phyloP scores from a whole-genome alignment of 2,113 vertebrate genomes.

The Ammodytes dubius region DNA sequence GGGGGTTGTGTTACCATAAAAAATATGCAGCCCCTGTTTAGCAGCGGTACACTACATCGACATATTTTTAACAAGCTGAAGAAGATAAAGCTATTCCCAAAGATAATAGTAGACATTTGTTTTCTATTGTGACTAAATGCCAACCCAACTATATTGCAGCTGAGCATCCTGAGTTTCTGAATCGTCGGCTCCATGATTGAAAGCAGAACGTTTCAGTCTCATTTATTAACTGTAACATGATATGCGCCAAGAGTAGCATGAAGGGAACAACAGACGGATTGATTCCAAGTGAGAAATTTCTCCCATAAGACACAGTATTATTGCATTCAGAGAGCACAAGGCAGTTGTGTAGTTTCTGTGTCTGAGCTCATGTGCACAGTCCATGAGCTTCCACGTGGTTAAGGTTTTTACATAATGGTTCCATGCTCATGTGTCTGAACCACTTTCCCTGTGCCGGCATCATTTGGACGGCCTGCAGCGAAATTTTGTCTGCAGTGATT shows the following conservation, averaged over 20 bases:
- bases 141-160: not conserved
- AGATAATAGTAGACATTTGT: not conserved
- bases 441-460: slow-evolving; percentile 67
- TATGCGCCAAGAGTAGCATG: slow-evolving; percentile 1
- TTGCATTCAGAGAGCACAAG: slow-evolving; percentile 29
- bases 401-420: slow-evolving; percentile 66
- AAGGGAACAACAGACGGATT: slow-evolving; percentile 11
- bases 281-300: slow-evolving; percentile 26
- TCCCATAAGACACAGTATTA: not conserved
- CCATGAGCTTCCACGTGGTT: slow-evolving; percentile 40
- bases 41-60: not conserved
- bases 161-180: not conserved
- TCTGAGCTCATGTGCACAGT: slow-evolving; percentile 41
- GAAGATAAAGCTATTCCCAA: not conserved
- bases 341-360: slow-evolving; percentile 13
- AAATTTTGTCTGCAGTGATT: slow-evolving; percentile 82
- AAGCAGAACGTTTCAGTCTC: not conserved
- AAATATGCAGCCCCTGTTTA: slow-evolving; percentile 20
- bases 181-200: not conserved
- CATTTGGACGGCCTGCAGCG: slow-evolving; percentile 74
- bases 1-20: slow-evolving; percentile 7
- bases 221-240: slow-evolving; percentile 3
- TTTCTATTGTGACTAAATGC: slow-evolving; percentile 10
- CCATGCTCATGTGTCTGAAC: slow-evolving; percentile 72
- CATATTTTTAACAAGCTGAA: slow-evolving; percentile 5